A percentile compares a stretch with the other conserved stretches of the same genome.
Evolutionary conservation across 2,888 invertebrate genomes (phyloP).

Genomic region (Digitonthophagus gazella): DNA sequence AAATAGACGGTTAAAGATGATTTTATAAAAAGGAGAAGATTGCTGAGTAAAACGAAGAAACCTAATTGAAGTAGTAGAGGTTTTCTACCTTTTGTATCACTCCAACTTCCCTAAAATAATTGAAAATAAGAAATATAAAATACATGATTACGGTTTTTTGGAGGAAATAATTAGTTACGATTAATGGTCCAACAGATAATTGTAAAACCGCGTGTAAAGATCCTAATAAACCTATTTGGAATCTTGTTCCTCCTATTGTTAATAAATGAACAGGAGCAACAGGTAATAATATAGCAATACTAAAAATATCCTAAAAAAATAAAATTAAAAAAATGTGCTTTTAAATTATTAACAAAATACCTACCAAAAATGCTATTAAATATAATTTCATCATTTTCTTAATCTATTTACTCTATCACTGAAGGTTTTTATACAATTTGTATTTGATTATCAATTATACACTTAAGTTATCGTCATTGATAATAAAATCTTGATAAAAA

Average conservation of each 20-base stretch:
- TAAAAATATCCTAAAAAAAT: constrained; percentile 56
- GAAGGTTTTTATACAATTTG: no score
- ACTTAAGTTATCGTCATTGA: background rate
- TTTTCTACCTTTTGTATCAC: constrained; percentile 60
- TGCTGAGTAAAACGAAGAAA: constrained; percentile 53
- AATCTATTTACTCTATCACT: background rate
- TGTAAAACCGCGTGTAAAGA: constrained; percentile 60
- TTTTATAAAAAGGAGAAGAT: constrained; percentile 53
- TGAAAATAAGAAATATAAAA: background rate
- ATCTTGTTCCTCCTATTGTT: constrained; percentile 56
- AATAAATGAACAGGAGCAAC: constrained; percentile 55
- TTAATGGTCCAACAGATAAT: constrained; percentile 58
- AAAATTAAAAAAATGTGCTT: background rate
- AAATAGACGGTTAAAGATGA: constrained; percentile 53
- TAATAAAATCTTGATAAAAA: no score
- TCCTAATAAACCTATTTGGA: constrained; percentile 57
- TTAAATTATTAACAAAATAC: background rate
- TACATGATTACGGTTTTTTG: no score
- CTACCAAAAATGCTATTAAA: constrained; percentile 1
- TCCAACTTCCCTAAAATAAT: constrained; percentile 59
- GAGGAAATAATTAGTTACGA: constrained; percentile 47
- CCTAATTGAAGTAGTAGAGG: constrained; percentile 53
- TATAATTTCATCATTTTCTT: background rate
- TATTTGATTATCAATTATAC: background rate
- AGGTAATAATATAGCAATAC: constrained; percentile 59